Conservation (phyloP, 2,113 vertebrate species). For the Myotis brandtii region DNA sequence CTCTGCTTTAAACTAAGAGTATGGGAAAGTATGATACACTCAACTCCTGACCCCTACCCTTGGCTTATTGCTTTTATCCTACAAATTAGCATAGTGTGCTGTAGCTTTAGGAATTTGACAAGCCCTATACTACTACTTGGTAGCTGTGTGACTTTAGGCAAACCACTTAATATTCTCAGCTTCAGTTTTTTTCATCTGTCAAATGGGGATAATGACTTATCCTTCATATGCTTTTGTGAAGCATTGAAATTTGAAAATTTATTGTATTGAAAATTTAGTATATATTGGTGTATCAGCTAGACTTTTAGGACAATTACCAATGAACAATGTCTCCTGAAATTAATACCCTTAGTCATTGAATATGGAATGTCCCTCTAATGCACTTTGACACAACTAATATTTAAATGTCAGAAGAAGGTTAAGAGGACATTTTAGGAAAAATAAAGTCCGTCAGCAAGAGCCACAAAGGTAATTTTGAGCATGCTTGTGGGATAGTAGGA, state of each 20-base stretch:
- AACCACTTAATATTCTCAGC: background rate
- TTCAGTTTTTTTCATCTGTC: constrained; percentile 23
- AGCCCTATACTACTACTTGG: background rate
- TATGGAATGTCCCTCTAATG: background rate
- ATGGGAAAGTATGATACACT: background rate
- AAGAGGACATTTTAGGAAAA: background rate
- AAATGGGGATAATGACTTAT: background rate
- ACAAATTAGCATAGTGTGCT: background rate
- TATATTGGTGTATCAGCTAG: background rate
- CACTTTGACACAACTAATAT: background rate
- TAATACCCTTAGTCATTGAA: background rate
- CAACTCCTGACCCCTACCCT: background rate
- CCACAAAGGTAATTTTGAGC: background rate
- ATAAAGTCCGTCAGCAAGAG: background rate
- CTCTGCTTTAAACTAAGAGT: constrained; percentile 36
- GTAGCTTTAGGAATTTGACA: background rate
- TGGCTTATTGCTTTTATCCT: constrained; percentile 22
- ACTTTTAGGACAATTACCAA: background rate
- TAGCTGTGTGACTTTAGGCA: background rate
- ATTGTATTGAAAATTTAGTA: background rate
- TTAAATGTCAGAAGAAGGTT: background rate
- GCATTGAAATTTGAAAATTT: background rate
- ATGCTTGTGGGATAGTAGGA: background rate
- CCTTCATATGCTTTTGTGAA: background rate
- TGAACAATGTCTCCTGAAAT: background rate